Evolutionary conservation across 2,888 invertebrate species (phyloP), one percentile per base, ranked within the genome.

Genomic region (Oligia fasciuncula): DNA sequence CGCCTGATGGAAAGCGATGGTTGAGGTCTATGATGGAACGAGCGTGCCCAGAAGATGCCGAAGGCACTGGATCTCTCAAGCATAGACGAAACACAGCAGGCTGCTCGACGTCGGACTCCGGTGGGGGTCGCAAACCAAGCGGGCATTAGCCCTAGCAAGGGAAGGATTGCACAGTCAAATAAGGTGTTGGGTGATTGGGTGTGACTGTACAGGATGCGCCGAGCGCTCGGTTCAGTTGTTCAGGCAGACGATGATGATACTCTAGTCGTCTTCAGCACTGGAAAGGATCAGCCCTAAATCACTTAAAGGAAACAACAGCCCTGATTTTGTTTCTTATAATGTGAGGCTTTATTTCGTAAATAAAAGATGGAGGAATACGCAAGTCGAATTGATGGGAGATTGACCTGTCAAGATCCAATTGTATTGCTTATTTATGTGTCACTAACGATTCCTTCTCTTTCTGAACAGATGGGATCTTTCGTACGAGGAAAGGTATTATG

Each of bases 351-450:
- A 76, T 82, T 86, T 83, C 72, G 66, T 65, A 66, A 74, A 83
- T 76, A 79, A 63, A 72, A 49, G 49, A 82, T 40, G 51, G 43
- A 5, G 51, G 67, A 84, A 74, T 54, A 72, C 85, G 73, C 72
- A 70, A 82, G 63, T 73, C 23, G 63, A 67, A 76, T 73, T 83
- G 73, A 83, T 76, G 60, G 57, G 73, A 76, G 79, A 86, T 85
- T 83, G 86, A 71, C 76, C 79, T 85, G 86, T 85, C 84, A 83
- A n/a, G 73, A 35, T 73, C 23, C 57, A 79, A 86, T 79, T 79
- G 79, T 72, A 83, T 67, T 83, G 40, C 79, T 86, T 79, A 86
- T 85, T 79, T 85, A 79, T 85, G 73, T 70, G 35, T 57, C 40
- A 51, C 46, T 79, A 67, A 86, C 60, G 79, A 79, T 76, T 79